phyloP scores from a whole-genome alignment of 2,888 invertebrate species.

The Plebejus anna region DNA sequence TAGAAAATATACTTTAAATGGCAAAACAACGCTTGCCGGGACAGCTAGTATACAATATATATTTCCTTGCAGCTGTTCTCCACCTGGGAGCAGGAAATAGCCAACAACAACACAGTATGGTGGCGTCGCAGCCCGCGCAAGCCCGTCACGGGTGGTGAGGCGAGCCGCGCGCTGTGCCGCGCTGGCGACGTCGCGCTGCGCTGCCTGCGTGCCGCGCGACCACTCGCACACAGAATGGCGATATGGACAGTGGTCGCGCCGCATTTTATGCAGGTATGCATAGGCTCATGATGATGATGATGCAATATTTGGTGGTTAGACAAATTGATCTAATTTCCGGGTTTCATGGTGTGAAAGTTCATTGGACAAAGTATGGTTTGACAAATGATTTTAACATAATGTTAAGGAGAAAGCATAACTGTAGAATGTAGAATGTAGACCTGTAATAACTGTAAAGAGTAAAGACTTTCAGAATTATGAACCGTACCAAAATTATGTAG shows the following conservation, averaged over 20 bases:
- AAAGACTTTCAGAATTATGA: too few relatives aligned
- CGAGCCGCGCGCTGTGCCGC: conserved; percentile 84
- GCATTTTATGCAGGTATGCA: conserved; percentile 90
- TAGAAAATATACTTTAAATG: too few relatives aligned
- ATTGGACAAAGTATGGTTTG: background rate
- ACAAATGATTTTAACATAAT: background rate
- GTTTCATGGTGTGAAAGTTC: too few relatives aligned
- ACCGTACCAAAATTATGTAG: too few relatives aligned
- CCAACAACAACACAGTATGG: conserved; percentile 58
- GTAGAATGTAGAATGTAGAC: too few relatives aligned
- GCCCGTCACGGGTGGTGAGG: conserved; percentile 44
- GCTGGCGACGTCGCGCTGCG: conserved; percentile 93
- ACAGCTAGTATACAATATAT: too few relatives aligned
- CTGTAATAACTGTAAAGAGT: too few relatives aligned
- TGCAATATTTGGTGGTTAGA: too few relatives aligned
- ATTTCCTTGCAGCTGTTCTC: conserved; percentile 48
- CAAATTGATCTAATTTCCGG: too few relatives aligned
- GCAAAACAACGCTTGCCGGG: too few relatives aligned
- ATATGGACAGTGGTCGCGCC: conserved; percentile 96
- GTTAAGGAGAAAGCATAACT: too few relatives aligned
- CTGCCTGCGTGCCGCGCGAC: conserved; percentile 91
- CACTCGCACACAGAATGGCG: conserved; percentile 93
- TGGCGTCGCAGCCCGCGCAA: conserved; percentile 42
- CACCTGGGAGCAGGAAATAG: conserved; percentile 57
- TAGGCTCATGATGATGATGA: too few relatives aligned